These are phyloP conservation scores for Phalacrocorax pelagicus DNA, from an alignment of 2,113 vertebrate species.

Conservation along the genomic window DNA sequence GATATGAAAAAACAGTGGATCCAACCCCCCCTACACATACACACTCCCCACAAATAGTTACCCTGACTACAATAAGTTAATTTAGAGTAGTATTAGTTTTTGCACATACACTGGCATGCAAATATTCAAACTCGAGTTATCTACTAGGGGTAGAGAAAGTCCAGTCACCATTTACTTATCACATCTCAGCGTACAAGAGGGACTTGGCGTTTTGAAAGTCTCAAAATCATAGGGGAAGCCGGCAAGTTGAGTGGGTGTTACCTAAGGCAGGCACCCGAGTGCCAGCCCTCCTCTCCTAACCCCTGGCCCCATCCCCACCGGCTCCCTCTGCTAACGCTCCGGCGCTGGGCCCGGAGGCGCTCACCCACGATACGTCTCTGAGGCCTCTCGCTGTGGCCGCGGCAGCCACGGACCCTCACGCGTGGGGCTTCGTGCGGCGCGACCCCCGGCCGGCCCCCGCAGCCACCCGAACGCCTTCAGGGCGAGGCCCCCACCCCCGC, in stretches of 20 bases:
- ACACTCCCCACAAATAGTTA: accelerated
- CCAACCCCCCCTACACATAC: background rate
- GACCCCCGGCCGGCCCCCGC: background rate
- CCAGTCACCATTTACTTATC: background rate
- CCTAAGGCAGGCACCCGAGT: accelerated
- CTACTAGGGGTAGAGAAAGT: background rate
- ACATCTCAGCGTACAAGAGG: background rate
- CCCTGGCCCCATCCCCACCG: background rate
- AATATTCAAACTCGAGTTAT: accelerated
- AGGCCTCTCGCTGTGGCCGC: background rate
- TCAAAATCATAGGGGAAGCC: accelerated
- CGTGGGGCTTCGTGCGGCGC: background rate
- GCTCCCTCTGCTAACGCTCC: accelerated
- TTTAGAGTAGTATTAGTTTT: background rate
- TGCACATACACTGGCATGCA: background rate
- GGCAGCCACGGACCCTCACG: background rate
- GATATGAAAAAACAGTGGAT: background rate
- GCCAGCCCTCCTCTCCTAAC: accelerated
- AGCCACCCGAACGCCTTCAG: background rate
- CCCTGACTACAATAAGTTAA: background rate
- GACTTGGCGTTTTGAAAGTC: background rate
- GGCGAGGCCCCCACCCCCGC: background rate
- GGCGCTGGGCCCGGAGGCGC: accelerated
- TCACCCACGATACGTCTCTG: background rate
- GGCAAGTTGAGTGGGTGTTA: accelerated